Evolutionary conservation across 2,797 vertebrate species (phyloP), one percentile per base, ranked within the genome.

Genomic region (Danio tinwini): DNA sequence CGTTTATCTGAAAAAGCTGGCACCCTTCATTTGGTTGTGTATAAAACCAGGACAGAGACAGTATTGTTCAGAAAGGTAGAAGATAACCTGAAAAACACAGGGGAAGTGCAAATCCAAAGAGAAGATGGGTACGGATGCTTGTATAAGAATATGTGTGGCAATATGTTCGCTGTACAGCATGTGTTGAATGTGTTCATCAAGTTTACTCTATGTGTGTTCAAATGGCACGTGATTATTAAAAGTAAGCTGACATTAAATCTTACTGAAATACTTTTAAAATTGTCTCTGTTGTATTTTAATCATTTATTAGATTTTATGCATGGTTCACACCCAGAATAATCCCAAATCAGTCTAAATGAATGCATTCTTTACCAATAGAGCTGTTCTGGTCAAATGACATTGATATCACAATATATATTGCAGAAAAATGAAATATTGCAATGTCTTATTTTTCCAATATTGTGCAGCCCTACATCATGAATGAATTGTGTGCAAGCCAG

Each of bases 1-100:
- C 1, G 16, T 81, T 69, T 81, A 53, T 81, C 79, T 70, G 2
- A 11, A 50, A 61, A 75, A 52, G 72, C 62, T 64, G 59, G 56
- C 56, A 63, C 21, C 62, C 55, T 61, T 69, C 64, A 42, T 63
- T 53, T n/a, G 37, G 5, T 17, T 65, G 49, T 56, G 50, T 37
- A 42, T 58, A 50, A 17, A 2, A 5, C 19, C 14, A 50, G 52
- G 11, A 81, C 52, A 76, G 79, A 75, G 19, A 39, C 72, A 14
- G 14, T 19, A 80, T 73, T 80, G 69, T 72, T 56, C 21, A 62
- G 55, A 59, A 47, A 61, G 16, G 56, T 7, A 47, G 21, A 47
- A 16, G 42, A 37, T n/a, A 10, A 40, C 14, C 19, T 49, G 65
- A 63, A 63, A 79, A 39, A 14, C 49, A 4, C 10, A 37, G 42